Percentiles rank a stretch among this genome's conserved stretches.
phyloP scores from a whole-genome alignment of 2,888 invertebrate species.

The Tetranychus piercei region DNA sequence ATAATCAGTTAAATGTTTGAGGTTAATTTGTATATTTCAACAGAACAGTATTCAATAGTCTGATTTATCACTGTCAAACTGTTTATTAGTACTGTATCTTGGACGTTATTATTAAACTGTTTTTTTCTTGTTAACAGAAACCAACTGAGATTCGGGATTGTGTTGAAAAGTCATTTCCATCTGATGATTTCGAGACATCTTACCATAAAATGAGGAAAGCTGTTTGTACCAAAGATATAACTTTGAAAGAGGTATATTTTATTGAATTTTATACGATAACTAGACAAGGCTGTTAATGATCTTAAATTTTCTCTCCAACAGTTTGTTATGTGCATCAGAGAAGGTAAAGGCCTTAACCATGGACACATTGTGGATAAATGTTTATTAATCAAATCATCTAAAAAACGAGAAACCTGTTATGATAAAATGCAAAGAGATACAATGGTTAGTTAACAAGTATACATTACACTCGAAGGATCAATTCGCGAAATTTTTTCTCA shows the following conservation, averaged over 20 bases:
- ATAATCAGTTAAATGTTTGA: background rate
- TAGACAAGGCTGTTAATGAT: background rate
- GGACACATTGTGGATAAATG: conserved; percentile 7
- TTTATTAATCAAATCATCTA: background rate
- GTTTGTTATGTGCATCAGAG: conserved; percentile 1
- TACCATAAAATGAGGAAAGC: conserved; percentile 9
- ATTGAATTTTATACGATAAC: background rate
- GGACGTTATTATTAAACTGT: background rate
- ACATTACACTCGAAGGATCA: no score
- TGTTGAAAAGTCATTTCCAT: conserved; percentile 4
- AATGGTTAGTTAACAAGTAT: background rate
- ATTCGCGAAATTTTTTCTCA: no score
- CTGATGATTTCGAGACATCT: conserved; percentile 3
- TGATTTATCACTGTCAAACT: no score
- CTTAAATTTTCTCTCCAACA: background rate
- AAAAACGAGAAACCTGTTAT: conserved; percentile 3
- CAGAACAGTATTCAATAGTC: background rate
- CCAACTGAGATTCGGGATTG: conserved; percentile 2
- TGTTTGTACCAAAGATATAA: conserved; percentile 5
- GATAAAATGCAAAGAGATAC: conserved; percentile 10
- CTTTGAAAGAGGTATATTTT: background rate
- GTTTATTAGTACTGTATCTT: background rate
- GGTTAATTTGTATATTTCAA: background rate
- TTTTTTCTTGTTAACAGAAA: background rate
- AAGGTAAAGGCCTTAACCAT: conserved; percentile 3